These are phyloP conservation scores for Trididemnum clinides DNA, from an alignment of 23 tunicate species.

Conservation along the genomic window DNA sequence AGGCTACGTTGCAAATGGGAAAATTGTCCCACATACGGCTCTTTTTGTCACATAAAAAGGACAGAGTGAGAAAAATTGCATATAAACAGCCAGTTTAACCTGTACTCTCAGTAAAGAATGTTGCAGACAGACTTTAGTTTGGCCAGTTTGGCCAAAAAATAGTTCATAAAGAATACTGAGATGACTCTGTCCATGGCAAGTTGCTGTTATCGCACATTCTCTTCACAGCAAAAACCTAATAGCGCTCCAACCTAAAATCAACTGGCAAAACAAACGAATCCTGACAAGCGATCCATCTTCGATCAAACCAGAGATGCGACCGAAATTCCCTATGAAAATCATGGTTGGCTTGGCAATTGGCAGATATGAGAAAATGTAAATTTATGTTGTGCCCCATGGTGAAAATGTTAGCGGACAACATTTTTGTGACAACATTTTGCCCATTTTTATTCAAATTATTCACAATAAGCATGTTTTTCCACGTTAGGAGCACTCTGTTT, in stretches of 20 bases:
- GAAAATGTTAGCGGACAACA: neutral
- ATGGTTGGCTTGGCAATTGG: neutral
- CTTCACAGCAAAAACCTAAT: no score
- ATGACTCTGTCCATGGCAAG: no score
- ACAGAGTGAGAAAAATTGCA: no score
- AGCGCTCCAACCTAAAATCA: neutral
- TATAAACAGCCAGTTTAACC: no score
- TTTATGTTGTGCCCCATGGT: neutral
- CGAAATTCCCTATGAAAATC: neutral
- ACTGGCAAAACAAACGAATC: neutral
- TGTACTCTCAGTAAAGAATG: no score
- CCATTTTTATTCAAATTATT: neutral
- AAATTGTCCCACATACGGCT: no score
- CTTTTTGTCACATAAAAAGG: no score
- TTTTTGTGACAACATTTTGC: neutral
- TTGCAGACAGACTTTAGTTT: no score
- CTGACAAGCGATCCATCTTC: neutral
- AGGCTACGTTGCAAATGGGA: no score
- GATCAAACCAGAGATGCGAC: neutral
- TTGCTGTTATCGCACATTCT: no score
- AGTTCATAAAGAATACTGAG: no score
- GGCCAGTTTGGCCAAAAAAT: no score
- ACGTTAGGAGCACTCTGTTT: neutral
- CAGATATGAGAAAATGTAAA: neutral
- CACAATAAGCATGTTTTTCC: neutral